phyloP scores from a whole-genome alignment of 1,140 invertebrate species.

The Aphelenchoides besseyi region DNA sequence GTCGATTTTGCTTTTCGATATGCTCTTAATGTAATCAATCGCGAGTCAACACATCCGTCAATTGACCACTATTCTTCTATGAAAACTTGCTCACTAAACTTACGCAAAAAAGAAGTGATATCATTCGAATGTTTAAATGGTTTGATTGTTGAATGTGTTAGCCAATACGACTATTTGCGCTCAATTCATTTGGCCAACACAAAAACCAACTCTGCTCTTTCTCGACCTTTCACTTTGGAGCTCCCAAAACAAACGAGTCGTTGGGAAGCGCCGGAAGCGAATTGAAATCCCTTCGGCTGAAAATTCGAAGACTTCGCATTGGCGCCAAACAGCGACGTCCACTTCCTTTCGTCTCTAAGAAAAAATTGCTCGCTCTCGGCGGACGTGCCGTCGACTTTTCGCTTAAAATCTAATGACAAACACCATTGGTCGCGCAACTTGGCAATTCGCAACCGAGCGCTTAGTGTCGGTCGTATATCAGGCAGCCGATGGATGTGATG shows the following conservation, averaged over 20 bases:
- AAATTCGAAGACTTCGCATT: neutral
- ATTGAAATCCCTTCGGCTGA: neutral
- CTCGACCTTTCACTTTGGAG: neutral
- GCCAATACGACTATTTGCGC: neutral
- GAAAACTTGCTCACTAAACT: too few species aligned
- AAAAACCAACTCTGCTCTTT: neutral
- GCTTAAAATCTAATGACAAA: too few species aligned
- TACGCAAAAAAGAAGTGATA: too few species aligned
- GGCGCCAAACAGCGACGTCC: neutral
- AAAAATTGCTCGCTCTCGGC: constrained; percentile 6
- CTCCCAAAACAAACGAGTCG: neutral
- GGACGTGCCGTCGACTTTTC: too few species aligned
- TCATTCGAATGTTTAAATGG: neutral
- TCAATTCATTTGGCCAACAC: neutral
- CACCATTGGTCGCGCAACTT: too few species aligned
- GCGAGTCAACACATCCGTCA: neutral
- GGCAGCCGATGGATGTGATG: too few species aligned
- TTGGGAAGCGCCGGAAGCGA: neutral
- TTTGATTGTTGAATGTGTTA: neutral
- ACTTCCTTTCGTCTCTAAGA: neutral
- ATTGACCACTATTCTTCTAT: too few species aligned
- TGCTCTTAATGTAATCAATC: neutral
- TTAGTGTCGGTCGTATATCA: too few species aligned
- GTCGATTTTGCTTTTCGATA: neutral
- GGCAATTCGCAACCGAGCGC: too few species aligned